Percentiles rank a stretch among this genome's conserved stretches.
These are phyloP conservation scores for Henricia sp. DNA, from an alignment of 53 echinoderm and acorn worm species.

Conservation along the genomic window DNA sequence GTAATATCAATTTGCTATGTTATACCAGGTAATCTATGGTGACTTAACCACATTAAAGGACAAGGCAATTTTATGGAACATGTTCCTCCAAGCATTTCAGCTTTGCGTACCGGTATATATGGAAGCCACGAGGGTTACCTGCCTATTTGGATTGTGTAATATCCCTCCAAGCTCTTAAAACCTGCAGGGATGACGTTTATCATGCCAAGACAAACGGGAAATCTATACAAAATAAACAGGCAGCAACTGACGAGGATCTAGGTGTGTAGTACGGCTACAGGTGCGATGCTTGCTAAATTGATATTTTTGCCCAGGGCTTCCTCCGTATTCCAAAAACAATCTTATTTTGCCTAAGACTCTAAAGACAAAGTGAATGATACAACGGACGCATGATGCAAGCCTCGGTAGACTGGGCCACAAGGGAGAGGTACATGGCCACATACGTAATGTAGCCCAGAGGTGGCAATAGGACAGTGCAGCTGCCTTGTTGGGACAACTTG, in stretches of 20 bases:
- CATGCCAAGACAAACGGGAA: constrained; percentile 51
- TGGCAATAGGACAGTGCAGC: constrained; percentile 25
- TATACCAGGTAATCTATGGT: too few relatives aligned
- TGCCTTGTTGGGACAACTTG: constrained; percentile 20
- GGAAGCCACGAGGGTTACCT: constrained; percentile 6
- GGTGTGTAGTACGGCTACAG: constrained; percentile 65
- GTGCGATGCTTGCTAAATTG: constrained; percentile 83
- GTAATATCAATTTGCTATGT: too few relatives aligned
- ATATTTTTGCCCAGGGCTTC: constrained; percentile 75
- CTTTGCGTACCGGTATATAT: constrained; percentile 36
- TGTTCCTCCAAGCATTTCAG: constrained; percentile 19
- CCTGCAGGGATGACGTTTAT: constrained; percentile 56
- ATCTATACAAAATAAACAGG: constrained; percentile 65
- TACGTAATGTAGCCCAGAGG: not conserved
- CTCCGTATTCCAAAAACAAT: constrained; percentile 61
- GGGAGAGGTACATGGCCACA: not conserved
- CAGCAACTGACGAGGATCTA: constrained; percentile 23
- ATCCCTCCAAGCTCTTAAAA: constrained; percentile 13
- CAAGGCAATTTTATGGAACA: not conserved
- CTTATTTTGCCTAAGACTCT: constrained; percentile 53
- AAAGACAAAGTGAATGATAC: constrained; percentile 53
- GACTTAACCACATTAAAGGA: too few relatives aligned
- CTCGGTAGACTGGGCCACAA: constrained; percentile 41
- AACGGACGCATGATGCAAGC: constrained; percentile 23
- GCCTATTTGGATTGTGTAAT: constrained; percentile 33